These are phyloP conservation scores for Crotalus viridis DNA, from an alignment of 2,113 vertebrate species.

Conservation along the genomic window DNA sequence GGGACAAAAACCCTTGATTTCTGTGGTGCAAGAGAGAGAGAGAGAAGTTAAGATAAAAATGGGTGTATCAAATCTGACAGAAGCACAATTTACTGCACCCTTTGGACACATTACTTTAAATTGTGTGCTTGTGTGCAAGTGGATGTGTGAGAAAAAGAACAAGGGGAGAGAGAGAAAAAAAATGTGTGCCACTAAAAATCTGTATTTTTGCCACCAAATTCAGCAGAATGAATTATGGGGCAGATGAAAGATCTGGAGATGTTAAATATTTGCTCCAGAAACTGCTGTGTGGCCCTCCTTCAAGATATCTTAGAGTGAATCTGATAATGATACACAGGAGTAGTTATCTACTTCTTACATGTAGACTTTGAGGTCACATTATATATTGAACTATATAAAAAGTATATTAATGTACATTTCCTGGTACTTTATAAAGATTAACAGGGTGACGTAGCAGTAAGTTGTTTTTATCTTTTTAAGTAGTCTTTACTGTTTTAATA, in stretches of 20 bases:
- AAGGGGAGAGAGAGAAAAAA: not conserved
- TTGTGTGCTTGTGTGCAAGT: not conserved
- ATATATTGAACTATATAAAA: not conserved
- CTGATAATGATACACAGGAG: not conserved
- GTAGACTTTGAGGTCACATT: not conserved
- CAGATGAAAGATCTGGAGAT: not conserved
- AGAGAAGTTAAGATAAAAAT: not conserved
- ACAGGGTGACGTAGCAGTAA: not conserved
- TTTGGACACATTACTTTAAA: not conserved
- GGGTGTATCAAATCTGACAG: not conserved
- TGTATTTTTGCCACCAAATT: not conserved
- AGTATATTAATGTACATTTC: not conserved
- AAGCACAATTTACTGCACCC: not conserved
- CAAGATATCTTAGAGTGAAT: not conserved
- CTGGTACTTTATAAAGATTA: not conserved
- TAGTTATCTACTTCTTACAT: not conserved
- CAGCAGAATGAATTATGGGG: not conserved
- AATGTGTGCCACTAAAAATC: not conserved
- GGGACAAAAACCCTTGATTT: not conserved
- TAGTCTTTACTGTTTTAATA: not conserved
- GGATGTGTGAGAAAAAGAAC: not conserved
- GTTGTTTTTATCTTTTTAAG: not conserved
- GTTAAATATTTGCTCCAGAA: not conserved
- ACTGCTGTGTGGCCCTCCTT: not conserved
- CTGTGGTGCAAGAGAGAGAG: not conserved